These are phyloP conservation scores for Argyresthia albistria DNA, from an alignment of 2,888 invertebrate genomes.

Conservation along the genomic window DNA sequence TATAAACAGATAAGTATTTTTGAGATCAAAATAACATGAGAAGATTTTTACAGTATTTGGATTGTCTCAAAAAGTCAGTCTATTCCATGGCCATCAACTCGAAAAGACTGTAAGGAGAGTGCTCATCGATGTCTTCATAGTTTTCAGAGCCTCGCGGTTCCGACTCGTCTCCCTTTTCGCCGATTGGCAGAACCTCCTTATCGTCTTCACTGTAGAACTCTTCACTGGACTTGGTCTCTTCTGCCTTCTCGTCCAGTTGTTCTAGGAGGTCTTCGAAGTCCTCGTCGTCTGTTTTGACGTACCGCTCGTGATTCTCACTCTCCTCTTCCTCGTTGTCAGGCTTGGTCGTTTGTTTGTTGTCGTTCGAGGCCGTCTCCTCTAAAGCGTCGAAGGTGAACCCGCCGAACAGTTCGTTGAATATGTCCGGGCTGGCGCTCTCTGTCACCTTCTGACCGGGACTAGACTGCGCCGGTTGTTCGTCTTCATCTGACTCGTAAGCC, in stretches of 20 bases:
- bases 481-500: slow-evolving; percentile 11
- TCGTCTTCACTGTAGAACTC: slow-evolving; percentile 19
- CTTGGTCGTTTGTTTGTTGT: slow-evolving; percentile 14
- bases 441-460: slow-evolving; percentile 23
- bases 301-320: slow-evolving; percentile 33
- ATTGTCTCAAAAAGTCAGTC: slow-evolving; percentile 17
- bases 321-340: slow-evolving; percentile 22
- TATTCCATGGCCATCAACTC: slow-evolving; percentile 63
- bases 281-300: slow-evolving; percentile 31
- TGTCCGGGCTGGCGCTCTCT: slow-evolving; percentile 26
- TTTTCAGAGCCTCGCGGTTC: neutral
- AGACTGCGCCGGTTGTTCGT: slow-evolving; percentile 12
- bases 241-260: slow-evolving; percentile 26
- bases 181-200: slow-evolving; percentile 7
- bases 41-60: neutral
- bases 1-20: neutral
- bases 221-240: neutral
- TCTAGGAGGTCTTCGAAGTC: slow-evolving; percentile 48
- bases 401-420: slow-evolving; percentile 42
- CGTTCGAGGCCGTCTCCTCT: slow-evolving; percentile 15
- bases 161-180: slow-evolving; percentile 11
- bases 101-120: slow-evolving; percentile 42
- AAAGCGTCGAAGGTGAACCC: slow-evolving; percentile 37
- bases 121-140: slow-evolving; percentile 3
- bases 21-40: neutral